Evolutionary conservation across 2,797 vertebrate genomes (phyloP), one percentile per base, ranked within the genome.

Genomic region (Odontamblyopus lacepedii): DNA sequence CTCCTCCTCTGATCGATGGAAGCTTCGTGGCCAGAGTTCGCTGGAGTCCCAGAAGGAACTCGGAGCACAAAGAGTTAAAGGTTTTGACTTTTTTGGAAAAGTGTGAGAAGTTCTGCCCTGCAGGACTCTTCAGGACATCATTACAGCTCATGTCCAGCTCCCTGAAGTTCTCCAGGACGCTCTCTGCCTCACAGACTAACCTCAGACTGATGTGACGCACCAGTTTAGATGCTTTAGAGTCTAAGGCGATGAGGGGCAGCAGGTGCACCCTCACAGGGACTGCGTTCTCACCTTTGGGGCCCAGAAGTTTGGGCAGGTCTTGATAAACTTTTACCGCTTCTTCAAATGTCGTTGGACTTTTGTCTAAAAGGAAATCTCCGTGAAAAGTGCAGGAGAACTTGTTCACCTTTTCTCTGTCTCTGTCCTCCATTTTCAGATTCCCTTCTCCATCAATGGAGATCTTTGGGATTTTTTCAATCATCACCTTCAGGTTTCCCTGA

Each of bases 311-410:
- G 6, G 90, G 87, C 3, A 91, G 86, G 7, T 79, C 79, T 62
- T 81, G 69, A 51, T 88, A 91, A 41, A 87, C 76, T 55, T 83
- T 53, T 1, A 90, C 56, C 1, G 87, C 85, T 16, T 85, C 85
- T 35, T 77, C 12, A 76, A 78, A 88, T 0, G 84, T 67, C 0
- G 57, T 38, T 0, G 89, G 85, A 16, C 1, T 50, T n/a, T 65
- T 70, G 1, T 69, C 0, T 13, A 86, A 74, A 0, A 0, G 29
- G 69, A 92, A 91, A 73, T 93, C 92, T 30, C 89, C 44, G 1
- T 48, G 44, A 48, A 48, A 48, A 48, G 44, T 48, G 44, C 44
- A 48, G 44, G 55, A 57, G 56, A 59, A 59, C 56, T 59, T 59
- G 56, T n/a, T 32, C 3, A 59, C 73, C 2, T 48, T 35, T 59